Evolutionary conservation across 2,888 invertebrate genomes (phyloP).

Genomic region (Rhagophthalmus giganteus): DNA sequence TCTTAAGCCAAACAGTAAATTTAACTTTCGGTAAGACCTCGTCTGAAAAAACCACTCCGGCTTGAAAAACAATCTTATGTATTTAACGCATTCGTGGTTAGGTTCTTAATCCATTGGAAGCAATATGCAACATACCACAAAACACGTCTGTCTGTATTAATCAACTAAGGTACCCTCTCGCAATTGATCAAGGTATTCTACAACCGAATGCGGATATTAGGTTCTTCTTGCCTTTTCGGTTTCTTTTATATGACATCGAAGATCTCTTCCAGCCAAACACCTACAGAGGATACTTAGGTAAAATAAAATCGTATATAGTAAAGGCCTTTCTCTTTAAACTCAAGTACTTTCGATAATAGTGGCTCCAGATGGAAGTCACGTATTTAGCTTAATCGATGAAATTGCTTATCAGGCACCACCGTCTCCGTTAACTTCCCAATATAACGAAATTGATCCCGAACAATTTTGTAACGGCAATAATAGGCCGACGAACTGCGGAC

Average conservation of each 20-base stretch:
- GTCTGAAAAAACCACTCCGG: too few relatives aligned
- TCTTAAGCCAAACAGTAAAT: too few relatives aligned
- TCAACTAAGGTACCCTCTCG: constrained; percentile 78
- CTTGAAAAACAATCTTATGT: too few relatives aligned
- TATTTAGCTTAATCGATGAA: too few relatives aligned
- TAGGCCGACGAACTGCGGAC: constrained; percentile 80
- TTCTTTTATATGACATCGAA: constrained; percentile 82
- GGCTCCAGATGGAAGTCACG: too few relatives aligned
- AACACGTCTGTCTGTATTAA: constrained; percentile 84
- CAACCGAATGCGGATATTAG: constrained; percentile 84
- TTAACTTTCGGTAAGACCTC: too few relatives aligned
- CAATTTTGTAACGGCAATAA: constrained; percentile 90
- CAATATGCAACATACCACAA: constrained; percentile 75
- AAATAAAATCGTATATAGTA: constrained; percentile 37
- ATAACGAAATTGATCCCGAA: constrained; percentile 81
- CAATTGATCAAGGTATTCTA: constrained; percentile 77
- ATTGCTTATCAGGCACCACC: constrained; percentile 85
- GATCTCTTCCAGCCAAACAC: constrained; percentile 85
- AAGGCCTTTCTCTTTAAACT: too few relatives aligned
- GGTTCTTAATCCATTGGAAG: constrained; percentile 89
- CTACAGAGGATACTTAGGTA: constrained; percentile 85
- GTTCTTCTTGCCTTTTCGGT: constrained; percentile 88
- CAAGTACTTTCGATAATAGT: too few relatives aligned
- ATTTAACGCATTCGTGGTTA: constrained; percentile 53
- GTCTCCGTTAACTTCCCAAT: constrained; percentile 82